Base-by-base conservation (phyloP, 2,113 vertebrate genomes). In the Corapipo altera region DNA sequence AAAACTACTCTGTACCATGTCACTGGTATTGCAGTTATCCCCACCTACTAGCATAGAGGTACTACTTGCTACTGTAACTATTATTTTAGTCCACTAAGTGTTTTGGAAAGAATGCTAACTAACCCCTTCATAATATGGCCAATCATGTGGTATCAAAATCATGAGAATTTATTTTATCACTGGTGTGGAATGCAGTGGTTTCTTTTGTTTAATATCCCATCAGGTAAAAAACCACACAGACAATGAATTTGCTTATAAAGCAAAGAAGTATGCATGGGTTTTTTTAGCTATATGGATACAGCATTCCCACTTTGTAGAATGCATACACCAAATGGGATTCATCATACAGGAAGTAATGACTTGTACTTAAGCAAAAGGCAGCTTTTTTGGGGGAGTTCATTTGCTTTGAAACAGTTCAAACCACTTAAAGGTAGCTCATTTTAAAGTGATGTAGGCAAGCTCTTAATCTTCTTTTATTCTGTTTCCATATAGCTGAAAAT, bases 181-280 rank as follows among this genome's bases (percentile, higher is more conserved):
- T 62, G 43, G 23, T n/a, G 21, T 61, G 16, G 28, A 81, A 66
- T 15, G 19, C 3, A 6, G 30, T 82, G 19, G 3, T 23, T 85
- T 59, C 26, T 75, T 70, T 80, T 61, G 21, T 69, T 91, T 41
- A 58, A 58, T 21, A 51, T 37, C 8, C 23, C 66, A 35, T 13
- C 43, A 49, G 32, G 22, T 49, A 85, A 88, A 73, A 23, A 83
- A 89, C 51, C 33, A 49, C 17, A 62, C 14, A n/a, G 57, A 79
- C 59, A 87, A 43, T 6, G 84, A 10, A 23, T 37, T 58, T 93
- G 33, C 30, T 41, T 22, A 30, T 23, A 44, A 51, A 83, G 32
- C 2, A 1, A 76, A 41, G 27, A 82, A 69, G 19, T 9, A 46
- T 20, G 21, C 19, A 15, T 20, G 26, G 2, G 0, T 3, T 51